These are phyloP conservation scores for Chaetogeoica ovagalla DNA, from an alignment of 2,888 invertebrate species.

Conservation along the genomic window DNA sequence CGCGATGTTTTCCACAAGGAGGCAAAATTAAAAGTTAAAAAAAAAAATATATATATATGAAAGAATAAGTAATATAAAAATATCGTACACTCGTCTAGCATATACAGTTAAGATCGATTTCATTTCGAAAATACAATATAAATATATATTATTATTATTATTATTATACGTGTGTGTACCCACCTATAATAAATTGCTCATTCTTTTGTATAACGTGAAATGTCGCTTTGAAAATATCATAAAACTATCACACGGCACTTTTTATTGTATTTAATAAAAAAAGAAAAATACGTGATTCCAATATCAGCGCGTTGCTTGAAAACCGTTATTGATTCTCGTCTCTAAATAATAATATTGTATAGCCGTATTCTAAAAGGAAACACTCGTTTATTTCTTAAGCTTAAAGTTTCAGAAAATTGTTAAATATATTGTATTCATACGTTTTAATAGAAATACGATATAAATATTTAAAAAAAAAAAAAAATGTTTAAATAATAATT, in stretches of 20 bases:
- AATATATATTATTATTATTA: too few relatives aligned
- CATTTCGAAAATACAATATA: neutral
- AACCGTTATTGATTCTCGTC: neutral
- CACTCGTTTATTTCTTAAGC: too few relatives aligned
- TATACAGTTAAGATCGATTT: slow-evolving; percentile 9
- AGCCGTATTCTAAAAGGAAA: neutral
- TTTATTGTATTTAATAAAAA: neutral
- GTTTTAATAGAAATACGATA: too few relatives aligned
- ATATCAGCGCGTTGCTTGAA: neutral
- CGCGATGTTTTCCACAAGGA: too few relatives aligned
- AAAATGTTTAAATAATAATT: too few relatives aligned
- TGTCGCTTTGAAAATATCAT: slow-evolving; percentile 15
- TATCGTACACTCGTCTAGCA: neutral
- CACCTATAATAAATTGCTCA: neutral
- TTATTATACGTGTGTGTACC: too few relatives aligned
- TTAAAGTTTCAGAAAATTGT: too few relatives aligned
- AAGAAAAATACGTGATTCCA: slow-evolving; percentile 24
- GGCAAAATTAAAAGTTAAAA: too few relatives aligned
- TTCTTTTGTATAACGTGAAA: neutral
- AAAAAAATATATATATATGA: too few relatives aligned
- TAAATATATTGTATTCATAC: too few relatives aligned
- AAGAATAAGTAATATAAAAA: too few relatives aligned
- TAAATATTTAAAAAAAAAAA: too few relatives aligned
- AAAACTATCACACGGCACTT: neutral
- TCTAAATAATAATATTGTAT: neutral